A percentile compares a stretch with the other conserved stretches of the same genome.
These are phyloP conservation scores for Carcharodon carcharias DNA, from an alignment of 2,797 vertebrate species.

Conservation along the genomic window DNA sequence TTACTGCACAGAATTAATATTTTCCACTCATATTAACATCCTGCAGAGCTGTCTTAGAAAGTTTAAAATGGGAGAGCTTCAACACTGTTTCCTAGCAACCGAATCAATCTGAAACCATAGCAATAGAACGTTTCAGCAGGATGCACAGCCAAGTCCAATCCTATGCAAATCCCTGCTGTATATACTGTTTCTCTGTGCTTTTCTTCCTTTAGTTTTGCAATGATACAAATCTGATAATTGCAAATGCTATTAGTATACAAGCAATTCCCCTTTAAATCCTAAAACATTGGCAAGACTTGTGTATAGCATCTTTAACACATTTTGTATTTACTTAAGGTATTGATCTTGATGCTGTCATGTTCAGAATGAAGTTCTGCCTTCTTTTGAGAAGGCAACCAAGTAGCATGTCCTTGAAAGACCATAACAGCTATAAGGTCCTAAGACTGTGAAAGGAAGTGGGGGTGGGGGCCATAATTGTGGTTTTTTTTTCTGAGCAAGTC, in stretches of 20 bases:
- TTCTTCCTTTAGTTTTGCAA: neutral
- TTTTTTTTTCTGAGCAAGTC: neutral
- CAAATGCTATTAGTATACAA: neutral
- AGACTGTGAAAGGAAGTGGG: neutral
- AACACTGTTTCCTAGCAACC: slow-evolving; percentile 31
- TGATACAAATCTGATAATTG: neutral
- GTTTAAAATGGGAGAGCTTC: slow-evolving; percentile 12
- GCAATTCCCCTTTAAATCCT: neutral
- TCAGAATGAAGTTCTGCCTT: neutral
- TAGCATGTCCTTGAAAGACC: neutral
- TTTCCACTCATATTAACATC: neutral
- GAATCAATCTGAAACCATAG: slow-evolving; percentile 34
- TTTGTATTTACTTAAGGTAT: neutral
- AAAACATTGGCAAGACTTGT: neutral
- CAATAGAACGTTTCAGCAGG: slow-evolving; percentile 18
- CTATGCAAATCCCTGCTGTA: neutral
- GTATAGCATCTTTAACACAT: neutral
- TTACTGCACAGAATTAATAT: neutral
- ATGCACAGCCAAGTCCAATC: neutral
- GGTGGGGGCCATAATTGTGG: neutral
- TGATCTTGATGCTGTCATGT: neutral
- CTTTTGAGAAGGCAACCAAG: neutral
- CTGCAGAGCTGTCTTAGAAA: neutral
- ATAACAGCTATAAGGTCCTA: neutral
- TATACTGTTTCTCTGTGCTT: neutral